Percentiles rank a stretch among this genome's conserved stretches.
Conservation (phyloP, 1,140 invertebrate genomes). For the Bombus soroeensis region DNA sequence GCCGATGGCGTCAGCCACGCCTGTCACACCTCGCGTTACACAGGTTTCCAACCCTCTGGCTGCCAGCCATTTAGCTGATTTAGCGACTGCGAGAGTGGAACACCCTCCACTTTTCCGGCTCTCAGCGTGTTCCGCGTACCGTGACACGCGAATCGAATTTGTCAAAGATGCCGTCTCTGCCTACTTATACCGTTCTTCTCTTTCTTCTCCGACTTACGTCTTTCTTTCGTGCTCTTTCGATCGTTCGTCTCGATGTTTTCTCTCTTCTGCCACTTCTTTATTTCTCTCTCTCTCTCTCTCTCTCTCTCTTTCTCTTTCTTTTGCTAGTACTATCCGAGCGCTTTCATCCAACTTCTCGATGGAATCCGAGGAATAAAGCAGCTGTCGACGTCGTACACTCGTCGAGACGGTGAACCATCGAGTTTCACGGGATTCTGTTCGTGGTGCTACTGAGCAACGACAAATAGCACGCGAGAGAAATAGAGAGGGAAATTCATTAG, state of each 20-base stretch:
- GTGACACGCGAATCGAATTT: slow-evolving; percentile 81
- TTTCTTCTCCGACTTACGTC: slow-evolving; percentile 40
- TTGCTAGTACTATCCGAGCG: background rate
- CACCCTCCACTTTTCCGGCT: slow-evolving; percentile 73
- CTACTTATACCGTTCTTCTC: slow-evolving; percentile 60
- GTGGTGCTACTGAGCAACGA: background rate
- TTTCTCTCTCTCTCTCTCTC: slow-evolving; percentile 37
- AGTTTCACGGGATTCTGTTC: slow-evolving; percentile 16
- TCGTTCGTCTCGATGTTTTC: background rate
- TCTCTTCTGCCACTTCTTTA: background rate
- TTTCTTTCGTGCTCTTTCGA: slow-evolving; percentile 59
- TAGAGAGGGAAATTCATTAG: slow-evolving; percentile 43
- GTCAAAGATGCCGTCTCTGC: slow-evolving; percentile 75
- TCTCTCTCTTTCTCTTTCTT: background rate
- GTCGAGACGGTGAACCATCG: slow-evolving; percentile 38
- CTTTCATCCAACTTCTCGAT: slow-evolving; percentile 3
- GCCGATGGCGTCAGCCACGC: slow-evolving; percentile 66
- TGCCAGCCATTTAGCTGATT: slow-evolving; percentile 76
- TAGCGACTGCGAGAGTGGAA: slow-evolving; percentile 70
- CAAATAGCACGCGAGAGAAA: slow-evolving; percentile 15
- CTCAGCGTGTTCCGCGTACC: slow-evolving; percentile 75
- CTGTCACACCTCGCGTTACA: slow-evolving; percentile 70
- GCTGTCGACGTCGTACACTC: slow-evolving; percentile 53
- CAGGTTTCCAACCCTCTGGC: slow-evolving; percentile 64
- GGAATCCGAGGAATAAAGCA: slow-evolving; percentile 56